phyloP scores from a whole-genome alignment of 2,797 vertebrate species.

The Sebastes hubbsi region DNA sequence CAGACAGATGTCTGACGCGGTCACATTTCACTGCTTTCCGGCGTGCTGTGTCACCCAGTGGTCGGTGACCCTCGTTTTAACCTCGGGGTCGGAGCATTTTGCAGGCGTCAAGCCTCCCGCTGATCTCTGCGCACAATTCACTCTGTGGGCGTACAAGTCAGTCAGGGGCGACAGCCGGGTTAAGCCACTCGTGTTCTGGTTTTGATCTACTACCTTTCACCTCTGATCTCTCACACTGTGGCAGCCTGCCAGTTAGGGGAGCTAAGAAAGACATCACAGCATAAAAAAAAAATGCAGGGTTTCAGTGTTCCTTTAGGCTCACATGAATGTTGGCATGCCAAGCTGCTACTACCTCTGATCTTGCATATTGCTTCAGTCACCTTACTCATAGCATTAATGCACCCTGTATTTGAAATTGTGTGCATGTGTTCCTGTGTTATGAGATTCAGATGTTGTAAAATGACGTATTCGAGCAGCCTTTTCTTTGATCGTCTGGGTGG shows the following conservation, averaged over 20 bases:
- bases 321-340: background rate
- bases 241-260: constrained; percentile 57
- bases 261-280: constrained; percentile 70
- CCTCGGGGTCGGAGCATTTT: constrained; percentile 35
- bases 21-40: constrained; percentile 69
- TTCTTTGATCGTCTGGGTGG: constrained; percentile 72
- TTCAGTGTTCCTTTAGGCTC: constrained; percentile 6
- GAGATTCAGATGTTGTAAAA: constrained; percentile 70
- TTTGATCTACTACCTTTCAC: constrained; percentile 77
- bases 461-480: constrained; percentile 43
- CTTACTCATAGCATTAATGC: constrained; percentile 8
- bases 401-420: constrained; percentile 25
- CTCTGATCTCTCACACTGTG: constrained; percentile 63
- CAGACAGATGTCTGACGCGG: constrained; percentile 68
- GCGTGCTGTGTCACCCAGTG: constrained; percentile 63
- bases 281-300: constrained; percentile 16
- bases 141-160: constrained; percentile 55
- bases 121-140: constrained; percentile 58
- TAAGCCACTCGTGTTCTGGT: constrained; percentile 68
- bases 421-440: constrained; percentile 48
- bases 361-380: constrained; percentile 27
- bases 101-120: constrained; percentile 59
- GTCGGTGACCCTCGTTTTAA: constrained; percentile 66
- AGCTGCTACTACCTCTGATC: constrained; percentile 31
- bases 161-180: constrained; percentile 52